Base-by-base conservation (phyloP, 2,797 vertebrate genomes). In the Centroberyx gerrardi region DNA sequence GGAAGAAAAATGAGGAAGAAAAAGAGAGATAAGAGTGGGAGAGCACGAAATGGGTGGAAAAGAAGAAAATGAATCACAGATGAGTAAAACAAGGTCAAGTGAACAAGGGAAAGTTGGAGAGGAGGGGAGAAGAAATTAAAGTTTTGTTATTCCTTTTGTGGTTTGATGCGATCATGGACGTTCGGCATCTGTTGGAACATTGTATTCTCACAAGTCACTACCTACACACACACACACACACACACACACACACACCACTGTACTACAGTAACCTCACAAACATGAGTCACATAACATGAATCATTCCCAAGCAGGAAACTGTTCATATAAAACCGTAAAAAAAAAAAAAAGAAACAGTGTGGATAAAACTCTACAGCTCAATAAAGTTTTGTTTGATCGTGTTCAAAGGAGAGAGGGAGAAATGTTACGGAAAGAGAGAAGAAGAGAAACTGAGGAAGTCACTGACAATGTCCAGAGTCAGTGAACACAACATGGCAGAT, bases 71-170 rank as follows among this genome's bases (percentile, higher is more conserved):
- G 75, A 83, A 77, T 79, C 69, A 78, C 12, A 51, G 63, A 28
- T 72, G 78, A 84, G 65, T 68, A 77, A 69, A 73, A 82, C 68
- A 82, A 83, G 85, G 85, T 86, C 82, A 88, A 38, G 31, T 56
- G 64, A 68, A 54, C 52, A 38, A 76, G 48, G 18, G 38, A 68
- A 65, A 75, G 55, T 53, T 48, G 40, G 28, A 44, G 42, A 72
- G 17, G 55, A 33, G 8, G 55, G n/a, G 62, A 72, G 52, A 46
- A 77, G 64, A 60, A 72, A 65, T 76, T 9, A 22, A 80, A 82
- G 61, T 76, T 87, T 83, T 58, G 36, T 31, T 38, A 8, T 17
- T 58, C 51, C 62, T 8, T 38, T 38, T 6, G 22, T 59, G 3
- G 49, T 72, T 55, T 76, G 53, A 68, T 66, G 42, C 48, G 22